Base-by-base conservation (phyloP, 2,797 vertebrate species). In the Anguilla pacifica region DNA sequence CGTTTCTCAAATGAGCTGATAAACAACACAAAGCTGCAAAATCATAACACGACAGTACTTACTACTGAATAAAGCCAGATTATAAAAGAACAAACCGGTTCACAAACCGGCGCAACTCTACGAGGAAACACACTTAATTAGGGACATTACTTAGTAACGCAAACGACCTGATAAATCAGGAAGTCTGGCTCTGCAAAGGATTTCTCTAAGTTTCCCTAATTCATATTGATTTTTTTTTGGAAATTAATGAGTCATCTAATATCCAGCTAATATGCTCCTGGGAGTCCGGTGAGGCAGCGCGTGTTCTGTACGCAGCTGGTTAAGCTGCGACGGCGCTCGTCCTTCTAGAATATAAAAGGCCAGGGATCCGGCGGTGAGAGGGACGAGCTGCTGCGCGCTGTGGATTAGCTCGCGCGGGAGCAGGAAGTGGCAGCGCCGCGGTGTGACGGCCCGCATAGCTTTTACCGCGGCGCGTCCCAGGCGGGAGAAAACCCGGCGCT, bases 321-420 rank as follows among this genome's bases (percentile, higher is more conserved):
- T 89, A 92, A 90, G 89, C 79, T 88, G 87, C 84, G 88, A 87
- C 82, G 86, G 88, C 49, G 11, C 64, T 83, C 31, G 35, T 88
- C 91, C 88, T 90, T 89, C 93, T 92, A 87, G 92, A 89, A 86
- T 67, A 91, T 91, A 91, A 91, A 91, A 94, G 92, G 90, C 79
- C 86, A 92, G 92, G 93, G 88, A 86, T 84, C 88, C 86, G 92
- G 90, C 93, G 90, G 90, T 91, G 85, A 86, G 90, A 83, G 90
- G 89, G 90, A 89, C 6, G 61, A 2, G 61, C 61, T 6, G 61
- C 61, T 6, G 89, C 89, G 81, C 46, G 89, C 89, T 90, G 85
- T 51, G 79, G 85, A 79, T 91, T 84, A 90, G 89, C 91, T 90
- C 88, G 86, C 87, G 88, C 87, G 86, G 79, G 25, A 83, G 86